These are phyloP conservation scores for Atherinomorus stipes DNA, from an alignment of 2,113 vertebrate genomes.

Conservation along the genomic window DNA sequence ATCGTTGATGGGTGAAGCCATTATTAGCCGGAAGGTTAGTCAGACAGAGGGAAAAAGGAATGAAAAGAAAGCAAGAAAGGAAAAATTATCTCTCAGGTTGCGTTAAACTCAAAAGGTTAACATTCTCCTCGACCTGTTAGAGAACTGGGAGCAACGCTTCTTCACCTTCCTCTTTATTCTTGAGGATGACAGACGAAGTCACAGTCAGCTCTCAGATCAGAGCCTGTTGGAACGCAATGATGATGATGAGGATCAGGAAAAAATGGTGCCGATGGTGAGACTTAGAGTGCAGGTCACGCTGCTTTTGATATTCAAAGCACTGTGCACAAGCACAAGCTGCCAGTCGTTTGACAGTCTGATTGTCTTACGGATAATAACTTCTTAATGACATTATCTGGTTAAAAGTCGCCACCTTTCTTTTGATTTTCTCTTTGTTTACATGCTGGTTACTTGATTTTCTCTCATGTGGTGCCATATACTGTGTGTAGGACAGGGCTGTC, in stretches of 20 bases:
- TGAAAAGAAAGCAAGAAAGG: neutral
- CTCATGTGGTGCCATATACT: neutral
- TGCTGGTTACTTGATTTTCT: constrained; percentile 3
- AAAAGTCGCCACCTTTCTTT: neutral
- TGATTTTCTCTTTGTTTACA: neutral
- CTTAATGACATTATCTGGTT: constrained; percentile 37
- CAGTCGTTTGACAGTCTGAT: constrained; percentile 39
- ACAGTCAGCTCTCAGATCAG: constrained; percentile 50
- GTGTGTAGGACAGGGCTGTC: too few species aligned
- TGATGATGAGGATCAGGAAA: constrained; percentile 23
- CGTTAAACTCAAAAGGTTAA: constrained; percentile 66
- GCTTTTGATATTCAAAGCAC: constrained; percentile 34
- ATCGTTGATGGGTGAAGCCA: constrained; percentile 64
- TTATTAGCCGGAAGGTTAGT: constrained; percentile 54
- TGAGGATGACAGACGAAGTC: constrained; percentile 48
- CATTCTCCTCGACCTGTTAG: constrained; percentile 61
- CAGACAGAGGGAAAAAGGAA: constrained; percentile 2
- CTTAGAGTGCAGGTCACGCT: constrained; percentile 43
- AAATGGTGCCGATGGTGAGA: neutral
- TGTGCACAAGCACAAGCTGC: constrained; percentile 15
- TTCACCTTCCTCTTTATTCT: constrained; percentile 35
- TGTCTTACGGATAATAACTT: constrained; percentile 50
- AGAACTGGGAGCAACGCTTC: constrained; percentile 28
- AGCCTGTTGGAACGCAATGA: constrained; percentile 49
- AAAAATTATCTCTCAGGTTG: constrained; percentile 50